A percentile compares a stretch with the other conserved stretches of the same genome.
phyloP scores from a whole-genome alignment of 2,888 invertebrate genomes.

The Cephonodes hylas region DNA sequence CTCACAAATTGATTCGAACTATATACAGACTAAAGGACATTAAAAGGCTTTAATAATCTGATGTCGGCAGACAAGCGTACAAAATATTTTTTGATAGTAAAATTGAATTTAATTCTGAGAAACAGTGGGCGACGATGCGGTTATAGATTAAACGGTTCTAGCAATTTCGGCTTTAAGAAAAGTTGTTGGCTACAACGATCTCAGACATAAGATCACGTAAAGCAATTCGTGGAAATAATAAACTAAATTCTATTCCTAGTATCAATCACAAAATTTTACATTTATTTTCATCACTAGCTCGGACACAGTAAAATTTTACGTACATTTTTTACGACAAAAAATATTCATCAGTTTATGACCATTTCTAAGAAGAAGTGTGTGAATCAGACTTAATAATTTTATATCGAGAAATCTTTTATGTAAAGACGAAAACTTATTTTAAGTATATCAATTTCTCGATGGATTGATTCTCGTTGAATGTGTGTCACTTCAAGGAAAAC shows the following conservation, averaged over 20 bases:
- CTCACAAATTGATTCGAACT: background rate
- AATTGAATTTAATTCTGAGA: background rate
- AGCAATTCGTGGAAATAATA: background rate
- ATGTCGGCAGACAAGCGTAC: background rate
- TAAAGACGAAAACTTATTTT: background rate
- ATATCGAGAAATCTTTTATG: background rate
- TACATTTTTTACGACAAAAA: slow-evolving; percentile 3
- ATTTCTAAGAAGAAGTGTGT: slow-evolving; percentile 10
- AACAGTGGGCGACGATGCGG: background rate
- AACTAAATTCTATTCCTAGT: background rate
- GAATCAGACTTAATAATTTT: slow-evolving; percentile 14
- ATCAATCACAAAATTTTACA: background rate
- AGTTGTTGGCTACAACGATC: no score
- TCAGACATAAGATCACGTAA: background rate
- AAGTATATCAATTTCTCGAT: background rate
- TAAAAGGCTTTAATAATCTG: background rate
- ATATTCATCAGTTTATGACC: slow-evolving; percentile 14
- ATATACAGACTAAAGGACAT: background rate
- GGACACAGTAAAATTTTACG: slow-evolving; percentile 4
- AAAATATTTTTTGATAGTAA: background rate
- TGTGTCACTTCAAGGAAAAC: background rate
- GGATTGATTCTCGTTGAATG: background rate
- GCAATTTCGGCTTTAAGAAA: no score
- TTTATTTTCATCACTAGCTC: background rate
- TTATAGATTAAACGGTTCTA: background rate